These are phyloP conservation scores for Tokudaia muenninki DNA, from an alignment of 2,797 vertebrate species.

Conservation along the genomic window DNA sequence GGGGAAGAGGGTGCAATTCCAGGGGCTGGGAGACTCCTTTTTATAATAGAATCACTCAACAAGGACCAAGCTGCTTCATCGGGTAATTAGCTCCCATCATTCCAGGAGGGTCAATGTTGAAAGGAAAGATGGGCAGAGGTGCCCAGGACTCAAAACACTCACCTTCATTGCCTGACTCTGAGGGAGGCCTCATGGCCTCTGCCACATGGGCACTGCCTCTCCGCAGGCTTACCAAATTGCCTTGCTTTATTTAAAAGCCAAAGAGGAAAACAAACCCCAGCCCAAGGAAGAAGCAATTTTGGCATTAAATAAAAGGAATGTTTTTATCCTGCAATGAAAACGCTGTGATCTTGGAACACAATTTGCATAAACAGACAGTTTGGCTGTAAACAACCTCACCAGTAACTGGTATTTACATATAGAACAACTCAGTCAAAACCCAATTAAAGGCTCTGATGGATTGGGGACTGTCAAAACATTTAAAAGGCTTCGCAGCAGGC, in stretches of 20 bases:
- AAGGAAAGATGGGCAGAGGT: background rate
- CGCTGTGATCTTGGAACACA: conserved; percentile 85
- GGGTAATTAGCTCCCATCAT: fast-evolving
- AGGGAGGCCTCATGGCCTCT: background rate
- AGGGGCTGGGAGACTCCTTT: background rate
- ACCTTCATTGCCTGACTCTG: background rate
- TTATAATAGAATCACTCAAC: background rate
- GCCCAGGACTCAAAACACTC: background rate
- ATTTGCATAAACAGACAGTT: conserved; percentile 91
- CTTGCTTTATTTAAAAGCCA: conserved; percentile 54
- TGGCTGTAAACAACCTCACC: conserved; percentile 89
- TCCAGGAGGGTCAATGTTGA: background rate
- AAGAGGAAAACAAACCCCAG: conserved; percentile 73
- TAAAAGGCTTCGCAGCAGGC: conserved; percentile 84
- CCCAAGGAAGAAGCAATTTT: conserved; percentile 80
- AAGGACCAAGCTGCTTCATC: background rate
- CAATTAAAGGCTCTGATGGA: conserved; percentile 89
- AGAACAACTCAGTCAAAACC: conserved; percentile 89
- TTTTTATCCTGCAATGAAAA: conserved; percentile 86
- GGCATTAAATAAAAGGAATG: conserved; percentile 87
- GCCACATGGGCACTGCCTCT: background rate
- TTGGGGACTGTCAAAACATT: conserved; percentile 87
- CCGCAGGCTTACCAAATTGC: background rate
- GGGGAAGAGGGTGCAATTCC: background rate
- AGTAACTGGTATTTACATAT: conserved; percentile 90